A percentile compares a stretch with the other conserved stretches of the same genome.
These are phyloP conservation scores for Falcunculus frontatus DNA, from an alignment of 2,113 vertebrate genomes.

Conservation along the genomic window DNA sequence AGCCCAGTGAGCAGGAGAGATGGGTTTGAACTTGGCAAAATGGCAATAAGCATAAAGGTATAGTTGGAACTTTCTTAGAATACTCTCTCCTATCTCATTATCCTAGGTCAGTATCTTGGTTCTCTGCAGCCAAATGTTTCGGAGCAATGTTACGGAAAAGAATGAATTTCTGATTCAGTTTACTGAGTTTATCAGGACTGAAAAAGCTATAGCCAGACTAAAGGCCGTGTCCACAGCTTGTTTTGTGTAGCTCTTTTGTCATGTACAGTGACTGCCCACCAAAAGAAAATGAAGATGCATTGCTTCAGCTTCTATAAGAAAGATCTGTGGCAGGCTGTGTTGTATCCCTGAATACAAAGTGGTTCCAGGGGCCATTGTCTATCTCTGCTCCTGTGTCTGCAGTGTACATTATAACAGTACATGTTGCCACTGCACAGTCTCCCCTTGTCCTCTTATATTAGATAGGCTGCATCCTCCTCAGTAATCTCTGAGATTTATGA, in stretches of 20 bases:
- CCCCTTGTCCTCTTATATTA: background rate
- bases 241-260: background rate
- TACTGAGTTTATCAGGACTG: background rate
- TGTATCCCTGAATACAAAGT: background rate
- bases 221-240: background rate
- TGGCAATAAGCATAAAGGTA: conserved; percentile 51
- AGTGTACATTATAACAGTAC: background rate
- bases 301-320: background rate
- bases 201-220: background rate
- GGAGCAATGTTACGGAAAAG: background rate
- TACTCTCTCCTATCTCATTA: background rate
- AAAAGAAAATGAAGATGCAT: background rate
- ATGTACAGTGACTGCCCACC: background rate
- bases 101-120: background rate
- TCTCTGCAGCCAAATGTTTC: background rate
- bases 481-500: background rate
- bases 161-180: background rate
- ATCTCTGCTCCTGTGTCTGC: background rate
- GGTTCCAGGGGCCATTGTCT: background rate
- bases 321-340: background rate
- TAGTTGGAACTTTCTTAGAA: background rate
- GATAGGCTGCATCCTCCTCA: background rate
- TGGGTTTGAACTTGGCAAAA: conserved; percentile 49
- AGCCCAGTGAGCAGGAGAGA: background rate
- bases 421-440: background rate